phyloP scores from a whole-genome alignment of 1,140 invertebrate genomes.

The Telenomus remus region DNA sequence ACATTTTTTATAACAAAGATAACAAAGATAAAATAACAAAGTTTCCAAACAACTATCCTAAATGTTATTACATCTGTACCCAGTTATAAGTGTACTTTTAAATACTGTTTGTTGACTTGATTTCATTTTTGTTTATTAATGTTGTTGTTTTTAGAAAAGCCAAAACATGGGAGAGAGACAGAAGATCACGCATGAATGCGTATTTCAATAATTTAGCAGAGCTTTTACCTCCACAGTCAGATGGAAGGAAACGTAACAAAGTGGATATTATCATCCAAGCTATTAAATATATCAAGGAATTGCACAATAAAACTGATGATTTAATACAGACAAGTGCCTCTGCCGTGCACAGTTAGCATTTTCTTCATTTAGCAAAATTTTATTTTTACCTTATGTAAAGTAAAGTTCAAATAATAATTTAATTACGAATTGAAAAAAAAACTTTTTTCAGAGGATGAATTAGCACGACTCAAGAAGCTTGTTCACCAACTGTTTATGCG shows the following conservation, averaged over 20 bases:
- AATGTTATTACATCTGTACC: no score
- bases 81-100: no score
- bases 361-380: no score
- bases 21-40: no score
- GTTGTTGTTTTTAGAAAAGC: slow-evolving; percentile 65
- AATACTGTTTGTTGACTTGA: neutral
- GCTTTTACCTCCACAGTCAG: slow-evolving; percentile 74
- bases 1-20: no score
- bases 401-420: no score
- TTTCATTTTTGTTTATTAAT: neutral
- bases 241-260: slow-evolving; percentile 74
- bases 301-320: slow-evolving; percentile 71
- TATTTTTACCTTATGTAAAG: slow-evolving; percentile 7
- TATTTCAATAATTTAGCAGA: slow-evolving; percentile 74
- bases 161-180: slow-evolving; percentile 76
- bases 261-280: slow-evolving; percentile 75
- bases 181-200: slow-evolving; percentile 75
- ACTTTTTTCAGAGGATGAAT: slow-evolving; percentile 68
- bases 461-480: slow-evolving; percentile 69
- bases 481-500: slow-evolving; percentile 69
- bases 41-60: no score
- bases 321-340: slow-evolving; percentile 68
- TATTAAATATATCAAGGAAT: slow-evolving; percentile 74
- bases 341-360: slow-evolving; percentile 69
- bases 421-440: no score